A percentile compares a stretch with the other conserved stretches of the same genome.
These are phyloP conservation scores for Pseudomyrmex pallidus DNA, from an alignment of 1,140 invertebrate species.

Conservation along the genomic window DNA sequence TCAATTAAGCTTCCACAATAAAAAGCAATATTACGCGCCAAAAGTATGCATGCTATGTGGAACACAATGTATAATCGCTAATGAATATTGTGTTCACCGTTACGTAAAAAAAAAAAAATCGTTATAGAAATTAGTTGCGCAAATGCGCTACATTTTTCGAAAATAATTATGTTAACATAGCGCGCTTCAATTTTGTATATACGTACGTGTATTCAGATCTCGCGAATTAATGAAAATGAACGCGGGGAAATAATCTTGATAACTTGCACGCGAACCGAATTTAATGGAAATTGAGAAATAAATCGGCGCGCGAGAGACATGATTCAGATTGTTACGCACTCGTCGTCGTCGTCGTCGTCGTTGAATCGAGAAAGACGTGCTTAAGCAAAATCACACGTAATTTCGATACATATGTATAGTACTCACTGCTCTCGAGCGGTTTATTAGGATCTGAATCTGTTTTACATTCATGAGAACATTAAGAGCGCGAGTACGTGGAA, in stretches of 20 bases:
- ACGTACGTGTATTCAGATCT: not conserved
- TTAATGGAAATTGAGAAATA: constrained; percentile 7
- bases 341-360: not conserved
- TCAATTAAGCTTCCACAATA: constrained; percentile 20
- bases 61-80: not conserved
- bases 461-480: constrained; percentile 54
- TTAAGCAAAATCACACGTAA: constrained; percentile 47
- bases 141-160: not conserved
- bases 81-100: constrained; percentile 24
- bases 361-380: constrained; percentile 18
- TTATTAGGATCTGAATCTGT: constrained; percentile 30
- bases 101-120: constrained; percentile 7
- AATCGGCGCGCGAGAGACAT: not conserved
- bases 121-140: not conserved
- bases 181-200: not conserved
- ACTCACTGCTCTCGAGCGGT: constrained; percentile 10
- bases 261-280: not conserved
- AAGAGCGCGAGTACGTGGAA: constrained; percentile 28
- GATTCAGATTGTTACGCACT: constrained; percentile 23
- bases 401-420: constrained; percentile 27
- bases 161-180: constrained; percentile 12
- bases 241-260: not conserved
- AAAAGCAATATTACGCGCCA: constrained; percentile 15
- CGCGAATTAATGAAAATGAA: not conserved
- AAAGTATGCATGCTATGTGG: constrained; percentile 1